A percentile compares a stretch with the other conserved stretches of the same genome.
phyloP scores from a whole-genome alignment of 2,888 invertebrate genomes.

The Drosophila macrothrix region DNA sequence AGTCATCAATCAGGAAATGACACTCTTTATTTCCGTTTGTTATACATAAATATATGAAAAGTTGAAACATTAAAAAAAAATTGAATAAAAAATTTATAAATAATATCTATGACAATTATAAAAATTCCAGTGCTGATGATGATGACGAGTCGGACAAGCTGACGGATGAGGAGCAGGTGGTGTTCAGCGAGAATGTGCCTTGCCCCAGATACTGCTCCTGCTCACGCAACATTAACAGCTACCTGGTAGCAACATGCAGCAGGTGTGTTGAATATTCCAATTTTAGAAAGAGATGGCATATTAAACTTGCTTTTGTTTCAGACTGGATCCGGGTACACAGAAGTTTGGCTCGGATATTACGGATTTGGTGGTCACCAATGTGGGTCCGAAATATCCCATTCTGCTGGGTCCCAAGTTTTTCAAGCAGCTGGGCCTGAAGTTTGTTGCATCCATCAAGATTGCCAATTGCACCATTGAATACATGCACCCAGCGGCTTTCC shows the following conservation, averaged over 20 bases:
- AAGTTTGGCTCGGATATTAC: constrained; percentile 89
- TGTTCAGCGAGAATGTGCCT: constrained; percentile 84
- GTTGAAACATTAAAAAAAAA: too few relatives aligned
- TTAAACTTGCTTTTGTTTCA: constrained; percentile 28
- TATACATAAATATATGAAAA: background rate
- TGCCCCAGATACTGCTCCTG: constrained; percentile 89
- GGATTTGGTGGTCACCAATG: constrained; percentile 89
- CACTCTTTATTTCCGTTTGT: background rate
- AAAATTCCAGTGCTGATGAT: constrained; percentile 53
- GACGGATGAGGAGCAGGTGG: constrained; percentile 81
- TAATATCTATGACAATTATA: background rate
- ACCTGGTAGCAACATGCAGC: constrained; percentile 89
- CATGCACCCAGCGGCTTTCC: constrained; percentile 90
- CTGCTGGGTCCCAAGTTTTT: constrained; percentile 88
- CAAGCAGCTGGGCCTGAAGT: constrained; percentile 88
- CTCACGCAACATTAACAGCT: constrained; percentile 87
- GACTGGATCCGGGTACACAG: constrained; percentile 88
- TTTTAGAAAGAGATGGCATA: fast-evolving
- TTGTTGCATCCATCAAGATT: constrained; percentile 89
- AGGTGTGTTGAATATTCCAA: constrained; percentile 79
- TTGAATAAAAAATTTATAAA: background rate
- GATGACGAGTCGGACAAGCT: constrained; percentile 78
- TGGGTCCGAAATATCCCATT: constrained; percentile 87
- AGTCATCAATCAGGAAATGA: background rate
- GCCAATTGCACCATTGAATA: constrained; percentile 89